Conservation (phyloP, 2,113 vertebrate species). For the Panthera uncia region DNA sequence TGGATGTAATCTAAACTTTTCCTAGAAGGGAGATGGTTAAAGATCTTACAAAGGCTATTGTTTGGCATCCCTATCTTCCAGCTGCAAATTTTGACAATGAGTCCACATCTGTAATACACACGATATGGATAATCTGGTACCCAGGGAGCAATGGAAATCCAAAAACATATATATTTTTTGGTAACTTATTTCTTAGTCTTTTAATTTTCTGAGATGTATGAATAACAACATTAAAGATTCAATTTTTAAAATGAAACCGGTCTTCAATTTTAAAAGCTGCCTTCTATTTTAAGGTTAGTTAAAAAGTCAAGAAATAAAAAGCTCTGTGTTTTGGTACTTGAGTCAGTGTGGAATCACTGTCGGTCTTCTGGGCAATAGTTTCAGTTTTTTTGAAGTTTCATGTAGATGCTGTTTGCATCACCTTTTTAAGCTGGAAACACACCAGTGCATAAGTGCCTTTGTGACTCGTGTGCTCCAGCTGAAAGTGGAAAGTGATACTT, state of each 20-base stretch:
- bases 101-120: neutral
- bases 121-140: neutral
- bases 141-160: neutral
- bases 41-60: neutral
- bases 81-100: neutral
- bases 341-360: neutral
- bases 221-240: neutral
- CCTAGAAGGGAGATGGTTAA: neutral
- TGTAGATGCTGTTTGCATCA: neutral
- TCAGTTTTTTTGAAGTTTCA: neutral
- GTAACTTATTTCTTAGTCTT: neutral
- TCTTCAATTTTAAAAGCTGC: neutral
- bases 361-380: neutral
- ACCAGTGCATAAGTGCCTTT: neutral
- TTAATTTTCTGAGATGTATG: neutral
- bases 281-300: neutral
- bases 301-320: neutral
- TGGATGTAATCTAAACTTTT: neutral
- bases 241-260: neutral
- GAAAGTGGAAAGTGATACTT: neutral
- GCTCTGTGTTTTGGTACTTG: neutral
- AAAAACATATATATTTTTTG: neutral
- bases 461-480: neutral
- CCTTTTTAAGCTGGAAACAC: neutral
- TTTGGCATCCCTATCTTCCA: neutral